Evolutionary conservation across 2,888 invertebrate species (phyloP).

Genomic region (Hemaris fuciformis): DNA sequence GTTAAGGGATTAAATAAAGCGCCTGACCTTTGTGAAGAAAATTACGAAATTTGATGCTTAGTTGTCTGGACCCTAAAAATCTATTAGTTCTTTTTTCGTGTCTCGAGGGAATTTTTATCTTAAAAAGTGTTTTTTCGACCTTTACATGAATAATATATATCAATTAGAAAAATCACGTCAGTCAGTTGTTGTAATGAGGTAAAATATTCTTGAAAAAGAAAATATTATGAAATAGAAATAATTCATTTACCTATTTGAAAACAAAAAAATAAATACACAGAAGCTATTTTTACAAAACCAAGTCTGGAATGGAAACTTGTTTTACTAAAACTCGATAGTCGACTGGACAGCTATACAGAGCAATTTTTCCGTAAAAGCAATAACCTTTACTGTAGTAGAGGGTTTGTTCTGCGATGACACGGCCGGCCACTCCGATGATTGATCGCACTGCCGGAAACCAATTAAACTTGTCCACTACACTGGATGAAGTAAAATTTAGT

Average conservation of each 20-base stretch:
- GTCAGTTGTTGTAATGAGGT: no score
- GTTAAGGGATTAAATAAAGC: no score
- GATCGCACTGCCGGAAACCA: constrained; percentile 64
- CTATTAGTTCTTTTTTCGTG: background rate
- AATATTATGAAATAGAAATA: no score
- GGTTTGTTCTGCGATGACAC: constrained; percentile 41
- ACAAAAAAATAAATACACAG: background rate
- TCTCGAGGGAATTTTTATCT: background rate
- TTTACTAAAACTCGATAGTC: background rate
- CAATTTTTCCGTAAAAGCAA: background rate
- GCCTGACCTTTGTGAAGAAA: background rate
- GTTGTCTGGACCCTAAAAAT: background rate
- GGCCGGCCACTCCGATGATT: constrained; percentile 60
- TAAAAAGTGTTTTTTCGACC: background rate
- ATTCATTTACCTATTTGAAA: background rate
- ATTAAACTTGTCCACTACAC: constrained; percentile 75
- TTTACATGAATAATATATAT: no score
- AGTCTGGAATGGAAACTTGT: background rate
- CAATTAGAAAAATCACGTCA: no score
- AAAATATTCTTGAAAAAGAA: no score
- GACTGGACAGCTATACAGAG: background rate
- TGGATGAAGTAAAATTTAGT: constrained; percentile 56
- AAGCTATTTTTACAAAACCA: background rate
- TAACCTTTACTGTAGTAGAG: constrained; percentile 17
- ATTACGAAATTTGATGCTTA: background rate